These are phyloP conservation scores for Sorex araneus DNA, from an alignment of 2,113 vertebrate genomes.

Conservation along the genomic window DNA sequence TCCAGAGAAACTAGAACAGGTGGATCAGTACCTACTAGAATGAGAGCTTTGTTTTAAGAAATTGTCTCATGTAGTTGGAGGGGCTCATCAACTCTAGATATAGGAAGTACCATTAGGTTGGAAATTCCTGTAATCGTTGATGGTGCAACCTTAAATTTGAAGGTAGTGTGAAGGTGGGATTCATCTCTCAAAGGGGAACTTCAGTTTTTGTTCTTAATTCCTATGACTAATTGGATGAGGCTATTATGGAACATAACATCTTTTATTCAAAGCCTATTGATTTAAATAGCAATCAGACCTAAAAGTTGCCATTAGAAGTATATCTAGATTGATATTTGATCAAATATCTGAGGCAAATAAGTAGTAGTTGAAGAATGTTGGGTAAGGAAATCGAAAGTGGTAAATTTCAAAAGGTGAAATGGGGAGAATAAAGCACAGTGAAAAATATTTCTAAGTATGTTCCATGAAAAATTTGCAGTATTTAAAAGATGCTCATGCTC, in stretches of 20 bases:
- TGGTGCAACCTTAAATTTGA: background rate
- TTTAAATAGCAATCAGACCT: background rate
- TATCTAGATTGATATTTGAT: background rate
- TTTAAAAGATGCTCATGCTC: conserved; percentile 2
- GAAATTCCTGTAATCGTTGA: conserved; percentile 27
- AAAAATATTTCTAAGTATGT: background rate
- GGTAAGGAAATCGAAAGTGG: background rate
- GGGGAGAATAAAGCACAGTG: background rate
- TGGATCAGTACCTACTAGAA: background rate
- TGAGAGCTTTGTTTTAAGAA: conserved; percentile 3
- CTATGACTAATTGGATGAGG: background rate
- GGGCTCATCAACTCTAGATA: background rate
- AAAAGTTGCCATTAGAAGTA: background rate
- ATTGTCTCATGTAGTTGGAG: background rate
- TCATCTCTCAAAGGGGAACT: background rate
- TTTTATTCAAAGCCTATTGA: background rate
- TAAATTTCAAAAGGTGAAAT: background rate
- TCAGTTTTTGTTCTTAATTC: background rate
- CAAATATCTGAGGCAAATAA: background rate
- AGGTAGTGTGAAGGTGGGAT: background rate
- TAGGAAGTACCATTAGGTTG: background rate
- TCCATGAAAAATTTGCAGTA: background rate
- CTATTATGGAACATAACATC: background rate
- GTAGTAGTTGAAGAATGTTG: background rate
- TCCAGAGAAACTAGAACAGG: background rate